These are phyloP conservation scores for Horisme vitalbata DNA, from an alignment of 2,888 invertebrate genomes.

Conservation along the genomic window DNA sequence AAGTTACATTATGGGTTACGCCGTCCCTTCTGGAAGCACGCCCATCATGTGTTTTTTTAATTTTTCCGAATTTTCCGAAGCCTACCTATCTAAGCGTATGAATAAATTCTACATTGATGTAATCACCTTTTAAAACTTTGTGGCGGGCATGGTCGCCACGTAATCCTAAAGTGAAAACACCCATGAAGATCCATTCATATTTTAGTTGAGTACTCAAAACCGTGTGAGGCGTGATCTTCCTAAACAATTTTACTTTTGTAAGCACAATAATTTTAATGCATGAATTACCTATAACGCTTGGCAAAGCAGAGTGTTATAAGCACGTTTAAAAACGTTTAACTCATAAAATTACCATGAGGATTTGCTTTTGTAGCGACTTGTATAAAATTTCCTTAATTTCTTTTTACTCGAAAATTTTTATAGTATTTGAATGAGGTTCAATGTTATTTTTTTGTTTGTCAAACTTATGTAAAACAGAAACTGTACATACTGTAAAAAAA, in stretches of 20 bases:
- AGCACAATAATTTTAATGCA: slow-evolving; percentile 63
- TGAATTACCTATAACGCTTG: slow-evolving; percentile 71
- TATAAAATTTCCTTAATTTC: slow-evolving; percentile 11
- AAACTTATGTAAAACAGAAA: background rate
- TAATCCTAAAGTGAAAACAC: slow-evolving; percentile 58
- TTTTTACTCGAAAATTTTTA: background rate
- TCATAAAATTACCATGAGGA: slow-evolving; percentile 1
- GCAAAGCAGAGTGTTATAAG: slow-evolving; percentile 76
- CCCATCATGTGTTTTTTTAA: slow-evolving; percentile 57
- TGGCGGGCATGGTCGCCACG: slow-evolving; percentile 74
- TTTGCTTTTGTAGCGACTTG: slow-evolving; percentile 7
- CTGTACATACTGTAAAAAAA: slow-evolving; percentile 12
- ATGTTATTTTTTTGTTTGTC: background rate
- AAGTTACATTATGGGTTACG: slow-evolving; percentile 69
- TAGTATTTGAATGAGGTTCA: background rate
- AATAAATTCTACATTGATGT: slow-evolving; percentile 55
- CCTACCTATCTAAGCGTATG: slow-evolving; percentile 66
- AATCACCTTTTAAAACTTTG: slow-evolving; percentile 55
- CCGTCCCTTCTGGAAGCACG: slow-evolving; percentile 75
- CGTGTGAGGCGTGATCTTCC: slow-evolving; percentile 71
- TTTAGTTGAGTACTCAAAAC: slow-evolving; percentile 68
- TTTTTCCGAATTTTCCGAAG: slow-evolving; percentile 55
- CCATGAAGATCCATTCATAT: slow-evolving; percentile 55
- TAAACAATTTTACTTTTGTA: slow-evolving; percentile 55
- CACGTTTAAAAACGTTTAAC: slow-evolving; percentile 34